phyloP scores from a whole-genome alignment of 2,113 vertebrate genomes.

The Sceloporus tristichus region DNA sequence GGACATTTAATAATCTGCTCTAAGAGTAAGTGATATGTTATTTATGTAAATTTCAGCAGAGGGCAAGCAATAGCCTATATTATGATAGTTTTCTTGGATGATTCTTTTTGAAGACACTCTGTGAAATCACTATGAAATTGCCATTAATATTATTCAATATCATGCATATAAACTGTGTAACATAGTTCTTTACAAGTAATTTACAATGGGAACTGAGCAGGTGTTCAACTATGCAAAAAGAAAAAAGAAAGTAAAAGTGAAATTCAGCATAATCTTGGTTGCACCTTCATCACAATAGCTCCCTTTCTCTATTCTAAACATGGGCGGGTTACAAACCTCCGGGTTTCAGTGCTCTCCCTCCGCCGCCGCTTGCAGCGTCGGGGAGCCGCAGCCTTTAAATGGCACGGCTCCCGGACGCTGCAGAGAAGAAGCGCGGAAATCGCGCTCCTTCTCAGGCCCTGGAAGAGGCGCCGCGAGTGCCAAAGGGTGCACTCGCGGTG shows the following conservation, averaged over 20 bases:
- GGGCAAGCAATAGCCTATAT: conserved; percentile 32
- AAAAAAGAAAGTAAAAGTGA: conserved; percentile 36
- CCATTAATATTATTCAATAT: conserved; percentile 48
- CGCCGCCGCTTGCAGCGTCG: too few relatives aligned
- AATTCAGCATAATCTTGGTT: conserved; percentile 6
- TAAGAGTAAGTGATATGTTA: conserved; percentile 32
- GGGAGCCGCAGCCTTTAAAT: too few relatives aligned
- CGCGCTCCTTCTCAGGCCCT: too few relatives aligned
- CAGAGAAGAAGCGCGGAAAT: too few relatives aligned
- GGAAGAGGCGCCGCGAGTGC: too few relatives aligned
- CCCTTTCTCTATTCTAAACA: neutral
- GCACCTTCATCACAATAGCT: neutral
- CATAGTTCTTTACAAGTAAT: conserved; percentile 45
- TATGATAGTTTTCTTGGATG: conserved; percentile 34
- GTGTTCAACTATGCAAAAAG: conserved; percentile 37
- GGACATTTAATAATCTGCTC: too few relatives aligned
- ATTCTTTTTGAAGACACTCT: conserved; percentile 22
- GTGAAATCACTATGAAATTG: conserved; percentile 66
- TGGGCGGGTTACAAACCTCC: too few relatives aligned
- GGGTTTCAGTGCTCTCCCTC: too few relatives aligned
- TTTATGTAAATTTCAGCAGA: conserved; percentile 2
- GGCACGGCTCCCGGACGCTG: too few relatives aligned
- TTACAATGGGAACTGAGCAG: conserved; percentile 31
- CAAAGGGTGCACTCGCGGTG: too few relatives aligned
- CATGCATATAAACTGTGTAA: conserved; percentile 41